Evolutionary conservation across 2,797 vertebrate species (phyloP).

Genomic region (Pampus argenteus): DNA sequence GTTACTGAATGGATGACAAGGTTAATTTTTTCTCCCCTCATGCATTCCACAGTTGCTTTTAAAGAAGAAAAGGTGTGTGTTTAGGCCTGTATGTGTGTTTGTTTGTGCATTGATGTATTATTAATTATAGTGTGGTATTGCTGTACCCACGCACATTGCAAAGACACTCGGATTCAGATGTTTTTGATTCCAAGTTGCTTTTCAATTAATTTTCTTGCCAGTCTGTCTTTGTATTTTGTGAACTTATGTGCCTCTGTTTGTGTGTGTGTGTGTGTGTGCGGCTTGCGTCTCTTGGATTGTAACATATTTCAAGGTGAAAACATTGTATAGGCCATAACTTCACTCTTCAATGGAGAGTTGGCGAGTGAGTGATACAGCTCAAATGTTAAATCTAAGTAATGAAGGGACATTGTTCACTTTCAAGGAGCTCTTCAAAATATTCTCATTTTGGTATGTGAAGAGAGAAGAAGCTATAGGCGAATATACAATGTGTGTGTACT

Average conservation of each 20-base stretch:
- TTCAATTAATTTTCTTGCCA: no score
- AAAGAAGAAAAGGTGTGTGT: slow-evolving; percentile 29
- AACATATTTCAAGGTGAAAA: slow-evolving; percentile 18
- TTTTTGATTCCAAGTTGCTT: slow-evolving; percentile 22
- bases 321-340: slow-evolving; percentile 10
- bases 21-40: slow-evolving; percentile 32
- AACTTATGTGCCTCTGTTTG: no score
- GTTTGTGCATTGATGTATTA: slow-evolving; percentile 24
- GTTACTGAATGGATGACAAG: slow-evolving; percentile 53
- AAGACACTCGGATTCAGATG: background rate
- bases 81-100: background rate
- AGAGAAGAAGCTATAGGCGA: background rate
- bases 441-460: background rate
- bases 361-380: background rate
- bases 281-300: background rate
- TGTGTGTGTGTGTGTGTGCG: background rate
- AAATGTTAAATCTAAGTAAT: background rate
- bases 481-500: background rate
- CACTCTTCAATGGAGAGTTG: background rate
- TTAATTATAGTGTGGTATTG: slow-evolving; percentile 37
- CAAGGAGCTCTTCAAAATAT: background rate
- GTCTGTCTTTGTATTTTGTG: no score
- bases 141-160: background rate
- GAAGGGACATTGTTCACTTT: background rate
- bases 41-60: slow-evolving; percentile 62